phyloP scores from a whole-genome alignment of 2,113 vertebrate species.

The Paramormyrops kingsleyae region DNA sequence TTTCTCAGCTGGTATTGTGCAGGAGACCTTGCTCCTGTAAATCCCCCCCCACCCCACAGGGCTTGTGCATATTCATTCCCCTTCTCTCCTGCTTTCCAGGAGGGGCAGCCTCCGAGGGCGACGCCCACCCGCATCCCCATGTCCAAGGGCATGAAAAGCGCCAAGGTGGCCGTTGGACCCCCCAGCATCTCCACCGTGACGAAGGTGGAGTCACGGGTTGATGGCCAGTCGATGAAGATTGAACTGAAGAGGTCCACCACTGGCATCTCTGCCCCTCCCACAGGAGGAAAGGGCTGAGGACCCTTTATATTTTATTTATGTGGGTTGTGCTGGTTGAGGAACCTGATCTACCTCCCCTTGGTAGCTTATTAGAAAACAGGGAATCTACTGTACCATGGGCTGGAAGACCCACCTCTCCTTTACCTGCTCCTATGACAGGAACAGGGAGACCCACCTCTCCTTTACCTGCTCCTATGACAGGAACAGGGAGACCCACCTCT shows the following conservation, averaged over 20 bases:
- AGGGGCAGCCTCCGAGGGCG: slow-evolving; percentile 73
- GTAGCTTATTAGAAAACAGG: neutral
- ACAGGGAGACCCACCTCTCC: neutral
- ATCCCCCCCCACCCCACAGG: neutral
- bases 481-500: neutral
- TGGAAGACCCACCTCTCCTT: neutral
- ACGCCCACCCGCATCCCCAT: slow-evolving; percentile 92
- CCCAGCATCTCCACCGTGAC: slow-evolving; percentile 77
- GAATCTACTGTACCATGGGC: neutral
- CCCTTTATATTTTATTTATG: slow-evolving; percentile 24
- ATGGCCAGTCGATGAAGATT: slow-evolving; percentile 92
- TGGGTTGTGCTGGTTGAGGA: neutral
- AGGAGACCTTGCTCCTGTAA: neutral
- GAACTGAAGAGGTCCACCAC: slow-evolving; percentile 88
- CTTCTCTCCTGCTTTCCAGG: slow-evolving; percentile 43
- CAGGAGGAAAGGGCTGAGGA: slow-evolving; percentile 81
- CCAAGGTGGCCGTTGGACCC: slow-evolving; percentile 81
- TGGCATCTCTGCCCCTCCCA: slow-evolving; percentile 66
- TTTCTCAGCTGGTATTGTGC: neutral
- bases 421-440: too few relatives aligned
- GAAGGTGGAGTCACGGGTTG: slow-evolving; percentile 84
- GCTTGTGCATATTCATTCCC: neutral
- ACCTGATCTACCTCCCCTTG: neutral
- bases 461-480: neutral
- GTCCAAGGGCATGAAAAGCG: slow-evolving; percentile 97